phyloP scores from a whole-genome alignment of 53 echinoderm and acorn worm species.

The Echinometra lucunter region DNA sequence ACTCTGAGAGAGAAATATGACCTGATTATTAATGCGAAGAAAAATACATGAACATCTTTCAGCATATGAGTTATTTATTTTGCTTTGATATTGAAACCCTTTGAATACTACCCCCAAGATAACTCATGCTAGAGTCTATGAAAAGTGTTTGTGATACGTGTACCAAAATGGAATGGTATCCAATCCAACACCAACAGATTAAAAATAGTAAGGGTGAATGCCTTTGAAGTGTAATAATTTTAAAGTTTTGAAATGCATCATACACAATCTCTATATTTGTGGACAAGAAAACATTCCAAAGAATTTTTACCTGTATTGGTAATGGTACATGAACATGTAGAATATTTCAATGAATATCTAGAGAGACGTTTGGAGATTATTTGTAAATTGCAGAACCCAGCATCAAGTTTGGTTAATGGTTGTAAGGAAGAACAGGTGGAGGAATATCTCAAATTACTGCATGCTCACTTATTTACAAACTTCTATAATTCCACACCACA shows the following conservation, averaged over 20 bases:
- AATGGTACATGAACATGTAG: too few species aligned
- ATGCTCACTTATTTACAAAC: too few species aligned
- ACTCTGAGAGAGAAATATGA: not conserved
- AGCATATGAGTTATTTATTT: not conserved
- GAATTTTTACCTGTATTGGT: not conserved
- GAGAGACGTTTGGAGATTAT: not conserved
- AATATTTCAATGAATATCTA: too few species aligned
- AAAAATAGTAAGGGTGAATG: not conserved
- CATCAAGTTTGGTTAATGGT: not conserved
- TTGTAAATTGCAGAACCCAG: not conserved
- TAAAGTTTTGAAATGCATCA: not conserved
- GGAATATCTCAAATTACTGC: not conserved
- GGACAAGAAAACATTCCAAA: slow-evolving; percentile 4
- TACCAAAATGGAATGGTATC: too few species aligned
- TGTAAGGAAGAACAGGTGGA: not conserved
- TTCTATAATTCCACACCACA: too few species aligned
- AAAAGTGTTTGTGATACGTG: too few species aligned
- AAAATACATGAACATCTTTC: not conserved
- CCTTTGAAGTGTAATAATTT: not conserved
- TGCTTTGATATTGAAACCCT: not conserved
- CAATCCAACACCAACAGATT: too few species aligned
- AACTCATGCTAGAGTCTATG: too few species aligned
- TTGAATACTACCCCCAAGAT: too few species aligned
- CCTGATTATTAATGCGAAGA: not conserved
- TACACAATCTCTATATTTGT: not conserved